These are phyloP conservation scores for Pandemis heparana DNA, from an alignment of 2,888 invertebrate genomes.

Conservation along the genomic window DNA sequence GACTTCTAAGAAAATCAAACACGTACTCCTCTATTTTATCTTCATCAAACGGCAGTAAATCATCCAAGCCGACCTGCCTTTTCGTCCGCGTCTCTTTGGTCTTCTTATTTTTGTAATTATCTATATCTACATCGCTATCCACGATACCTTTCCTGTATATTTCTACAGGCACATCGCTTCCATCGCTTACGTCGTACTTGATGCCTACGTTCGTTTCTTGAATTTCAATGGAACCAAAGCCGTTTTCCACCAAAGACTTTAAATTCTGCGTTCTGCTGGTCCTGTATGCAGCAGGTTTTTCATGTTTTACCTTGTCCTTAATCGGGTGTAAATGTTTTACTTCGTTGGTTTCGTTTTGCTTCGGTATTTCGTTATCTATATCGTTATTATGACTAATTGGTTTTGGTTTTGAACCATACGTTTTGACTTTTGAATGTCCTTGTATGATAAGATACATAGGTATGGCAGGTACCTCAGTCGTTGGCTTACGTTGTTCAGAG, in stretches of 20 bases:
- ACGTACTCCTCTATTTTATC: conserved; percentile 76
- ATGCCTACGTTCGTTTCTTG: conserved; percentile 86
- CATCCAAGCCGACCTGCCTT: conserved; percentile 75
- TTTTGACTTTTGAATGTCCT: conserved; percentile 94
- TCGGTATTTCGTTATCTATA: conserved; percentile 81
- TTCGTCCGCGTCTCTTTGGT: conserved; percentile 58
- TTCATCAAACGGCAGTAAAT: conserved; percentile 76
- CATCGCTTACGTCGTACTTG: conserved; percentile 85
- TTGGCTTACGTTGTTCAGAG: conserved; percentile 57
- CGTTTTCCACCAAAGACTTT: conserved; percentile 70
- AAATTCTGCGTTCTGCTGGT: conserved; percentile 71
- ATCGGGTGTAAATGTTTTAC: conserved; percentile 86
- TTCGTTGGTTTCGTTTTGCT: conserved; percentile 79
- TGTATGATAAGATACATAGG: conserved; percentile 93
- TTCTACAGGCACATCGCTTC: conserved; percentile 81
- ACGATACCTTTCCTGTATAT: conserved; percentile 87
- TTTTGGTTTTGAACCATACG: conserved; percentile 88
- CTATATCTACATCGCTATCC: conserved; percentile 79
- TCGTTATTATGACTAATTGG: conserved; percentile 67
- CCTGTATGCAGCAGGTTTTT: conserved; percentile 59
- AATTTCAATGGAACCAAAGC: conserved; percentile 82
- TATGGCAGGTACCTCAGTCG: conserved; percentile 82
- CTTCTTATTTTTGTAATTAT: conserved; percentile 54
- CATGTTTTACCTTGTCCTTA: conserved; percentile 68
- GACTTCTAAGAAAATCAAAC: conserved; percentile 70